Base-by-base conservation (phyloP, 2,888 invertebrate genomes). In the Andrena marginata region DNA sequence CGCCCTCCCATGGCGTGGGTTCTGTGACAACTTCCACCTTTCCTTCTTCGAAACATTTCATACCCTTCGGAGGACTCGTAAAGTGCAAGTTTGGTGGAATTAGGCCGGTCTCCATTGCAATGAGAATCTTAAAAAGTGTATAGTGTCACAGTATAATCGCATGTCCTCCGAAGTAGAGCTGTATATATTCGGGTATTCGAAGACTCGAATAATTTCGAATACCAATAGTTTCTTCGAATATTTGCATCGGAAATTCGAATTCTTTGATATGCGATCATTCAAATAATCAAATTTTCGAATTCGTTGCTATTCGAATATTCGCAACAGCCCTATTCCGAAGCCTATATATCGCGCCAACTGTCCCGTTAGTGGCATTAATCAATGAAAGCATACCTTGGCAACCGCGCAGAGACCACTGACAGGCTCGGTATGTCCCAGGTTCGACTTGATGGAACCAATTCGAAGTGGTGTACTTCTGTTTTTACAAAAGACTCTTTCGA, bases 391-490 rank as follows among this genome's bases (percentile, higher is more conserved):
- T 85, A 96, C 97, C 95, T 98, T 98, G 0, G 97, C 96, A 80
- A 98, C 93, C 0, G 98, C 97, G 87, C 97, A 97, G 1, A 98
- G 94, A 8, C 98, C 97, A 5, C 97, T 97, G 1, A 96, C 96
- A 0, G 98, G 97, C 92, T 99, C 99, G 0, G 97, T 96, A 94
- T 99, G 99, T 0, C 99, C 99, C 93, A 99, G 95, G 94, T 99
- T 99, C 0, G 98, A 98, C 93, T 99, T 99, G 48, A 98, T 96
- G 0, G 99, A 98, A 1, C 99, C 99, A 77, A 99, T 97, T 96
- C 95, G 94, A 0, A 99, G 95, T 0, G 99, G 97, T 0, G 96
- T 96, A 0, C 95, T 96, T n/a, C 98, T 95, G 29, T 96, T 96
- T 4, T 95, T 95, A 91, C 97, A 97, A 92, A 98, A 96, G 49